Evolutionary conservation across 30 jellyfish, hydroid and myxozoan species (phyloP), one percentile per base, ranked within the genome.

Genomic region (Hydractinia symbiolongicarpus): DNA sequence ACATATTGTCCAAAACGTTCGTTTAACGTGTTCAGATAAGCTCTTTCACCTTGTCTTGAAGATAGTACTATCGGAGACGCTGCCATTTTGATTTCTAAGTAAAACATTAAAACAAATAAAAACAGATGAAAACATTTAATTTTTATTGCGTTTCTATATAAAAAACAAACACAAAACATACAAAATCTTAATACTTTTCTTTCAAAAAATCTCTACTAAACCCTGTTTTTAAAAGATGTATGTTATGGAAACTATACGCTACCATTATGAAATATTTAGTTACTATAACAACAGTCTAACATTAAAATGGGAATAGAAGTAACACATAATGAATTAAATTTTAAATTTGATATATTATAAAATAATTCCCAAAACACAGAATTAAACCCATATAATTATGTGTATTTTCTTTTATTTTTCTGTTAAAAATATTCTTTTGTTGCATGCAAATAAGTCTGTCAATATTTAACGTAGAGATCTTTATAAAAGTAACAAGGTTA

Each of bases 1-100:
- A 89, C 88, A 82, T 89, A 89, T 8, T 87, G 19, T 77, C 76
- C 83, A 69, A 89, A 89, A n/a, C 96, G 81, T 44, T 89, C 96
- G 71, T 83, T 89, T n/a, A 89, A 84, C 40, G 86, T 55, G 73
- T 62, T 53, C 72, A 81, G 61, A 56, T 81, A 81, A 53, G 81
- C 95, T 54, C 84, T 78, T 55, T 87, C 95, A 10, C 81, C 84
- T 58, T 68, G 72, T 11, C 95, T 60, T 9, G 85, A 70, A 4
- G 84, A 53, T 19, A 87, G 86, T 60, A 87, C 83, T 14, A 88
- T 88, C 40, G 95, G 85, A 51, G 95, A 81, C 7, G 95, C 79
- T 5, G 95, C 88, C 95, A 87, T 87, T 53, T 9, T 71, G 80
- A 3, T 19, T 11, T 53, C n/a, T 15, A 15, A 20, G 9, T n/a